These are phyloP conservation scores for Dasyurus viverrinus DNA, from an alignment of 2,113 vertebrate genomes.

Conservation along the genomic window DNA sequence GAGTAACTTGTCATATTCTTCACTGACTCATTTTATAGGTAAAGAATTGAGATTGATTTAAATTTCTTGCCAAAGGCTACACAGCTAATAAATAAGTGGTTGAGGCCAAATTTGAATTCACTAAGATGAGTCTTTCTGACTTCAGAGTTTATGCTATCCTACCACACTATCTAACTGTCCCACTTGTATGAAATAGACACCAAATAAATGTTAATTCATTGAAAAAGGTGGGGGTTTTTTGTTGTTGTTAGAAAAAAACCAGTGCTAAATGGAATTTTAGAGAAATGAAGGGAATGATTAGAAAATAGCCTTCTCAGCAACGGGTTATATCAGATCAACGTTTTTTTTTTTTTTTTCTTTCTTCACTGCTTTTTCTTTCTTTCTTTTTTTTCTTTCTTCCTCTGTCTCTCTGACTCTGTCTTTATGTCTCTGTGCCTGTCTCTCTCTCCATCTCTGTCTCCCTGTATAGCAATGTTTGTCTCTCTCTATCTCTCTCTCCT, in stretches of 20 bases:
- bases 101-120: neutral
- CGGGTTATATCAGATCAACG: neutral
- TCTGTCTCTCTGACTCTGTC: too few species aligned
- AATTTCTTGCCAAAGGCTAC: too few species aligned
- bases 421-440: too few species aligned
- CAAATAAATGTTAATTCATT: neutral
- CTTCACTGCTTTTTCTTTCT: too few species aligned
- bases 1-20: neutral
- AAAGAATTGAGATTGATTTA: neutral
- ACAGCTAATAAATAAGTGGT: neutral
- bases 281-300: neutral
- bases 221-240: neutral
- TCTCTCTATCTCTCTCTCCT: too few species aligned
- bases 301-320: neutral
- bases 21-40: neutral
- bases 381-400: too few species aligned
- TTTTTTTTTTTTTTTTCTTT: neutral
- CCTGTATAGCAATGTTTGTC: too few species aligned
- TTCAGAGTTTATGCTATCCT: neutral
- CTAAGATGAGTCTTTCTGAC: neutral
- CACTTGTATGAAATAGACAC: neutral
- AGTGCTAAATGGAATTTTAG: neutral
- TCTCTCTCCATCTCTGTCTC: too few species aligned
- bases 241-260: neutral
- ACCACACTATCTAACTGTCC: neutral